Evolutionary conservation across 2,113 vertebrate genomes (phyloP), one percentile per base, ranked within the genome.

Genomic region (Brachyhypopomus gauderio): DNA sequence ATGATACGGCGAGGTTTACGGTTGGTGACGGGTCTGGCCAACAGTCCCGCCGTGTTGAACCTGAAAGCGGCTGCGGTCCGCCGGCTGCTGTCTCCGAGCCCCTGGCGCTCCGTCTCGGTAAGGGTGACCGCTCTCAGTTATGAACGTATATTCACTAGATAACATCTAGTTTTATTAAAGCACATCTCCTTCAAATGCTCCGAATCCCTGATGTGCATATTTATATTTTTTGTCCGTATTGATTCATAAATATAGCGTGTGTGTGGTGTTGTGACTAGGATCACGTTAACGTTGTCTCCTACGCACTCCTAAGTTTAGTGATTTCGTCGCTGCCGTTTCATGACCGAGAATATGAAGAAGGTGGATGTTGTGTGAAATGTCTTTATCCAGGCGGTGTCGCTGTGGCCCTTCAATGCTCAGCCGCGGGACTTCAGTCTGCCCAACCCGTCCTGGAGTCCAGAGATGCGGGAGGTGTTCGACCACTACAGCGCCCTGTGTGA

Each of bases 381-480:
- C 3, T 20, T 30, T 83, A 8, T 82, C 79, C 71, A 27, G 36
- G 78, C 86, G 87, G 55, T 77, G 36, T 63, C 89, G 41, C 73
- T 89, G 11, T 88, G 70, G 9, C 6, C 79, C 0, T 86, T 85
- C 30, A 79, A 23, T 17, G 72, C n/a, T 0, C 83, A 76, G 17
- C 69, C 83, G 0, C 90, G 90, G 30, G 95, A 97, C 82, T 93
- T 91, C 52, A 92, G 93, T 74, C 80, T 94, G 45, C 96, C 95
- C 1, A 96, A 97, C 80, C 78, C 92, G 1, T 95, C 94, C 3
- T 97, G 96, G 96, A 87, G 88, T 60, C 64, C 89, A 14, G 93
- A 95, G 62, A 95, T 96, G 92, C 79, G 80, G 86, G 73, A 70
- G 6, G 67, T 94, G 63, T 95, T 94, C 36, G 86, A 94, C 0